Conservation (phyloP, 2,113 vertebrate genomes). For the Corapipo altera region DNA sequence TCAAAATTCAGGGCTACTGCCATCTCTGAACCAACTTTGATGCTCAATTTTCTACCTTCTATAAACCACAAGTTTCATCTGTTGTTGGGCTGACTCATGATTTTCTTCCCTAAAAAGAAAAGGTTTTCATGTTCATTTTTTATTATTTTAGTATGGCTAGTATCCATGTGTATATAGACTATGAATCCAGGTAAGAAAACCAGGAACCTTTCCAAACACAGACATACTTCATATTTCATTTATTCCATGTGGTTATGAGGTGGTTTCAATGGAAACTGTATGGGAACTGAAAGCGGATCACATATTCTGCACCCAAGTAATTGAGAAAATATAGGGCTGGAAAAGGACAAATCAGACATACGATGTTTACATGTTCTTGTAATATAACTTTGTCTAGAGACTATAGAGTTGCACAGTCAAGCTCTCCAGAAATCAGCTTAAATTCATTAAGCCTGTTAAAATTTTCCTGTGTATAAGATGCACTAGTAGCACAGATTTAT, state of each 20-base stretch:
- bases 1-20: neutral
- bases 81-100: neutral
- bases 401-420: neutral
- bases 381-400: neutral
- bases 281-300: neutral
- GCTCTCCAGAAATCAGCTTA: neutral
- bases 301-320: neutral
- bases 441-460: constrained; percentile 27
- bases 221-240: neutral
- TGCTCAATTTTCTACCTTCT: neutral
- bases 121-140: neutral
- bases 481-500: neutral
- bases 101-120: neutral
- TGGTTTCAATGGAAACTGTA: neutral
- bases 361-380: neutral
- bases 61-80: neutral
- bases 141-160: neutral
- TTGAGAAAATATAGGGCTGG: neutral
- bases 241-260: neutral
- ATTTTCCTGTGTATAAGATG: neutral
- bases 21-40: neutral
- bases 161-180: neutral
- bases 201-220: neutral
- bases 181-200: neutral
- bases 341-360: neutral